Conservation (phyloP, 1,140 invertebrate species). For the Stegodyphus mimosarum region DNA sequence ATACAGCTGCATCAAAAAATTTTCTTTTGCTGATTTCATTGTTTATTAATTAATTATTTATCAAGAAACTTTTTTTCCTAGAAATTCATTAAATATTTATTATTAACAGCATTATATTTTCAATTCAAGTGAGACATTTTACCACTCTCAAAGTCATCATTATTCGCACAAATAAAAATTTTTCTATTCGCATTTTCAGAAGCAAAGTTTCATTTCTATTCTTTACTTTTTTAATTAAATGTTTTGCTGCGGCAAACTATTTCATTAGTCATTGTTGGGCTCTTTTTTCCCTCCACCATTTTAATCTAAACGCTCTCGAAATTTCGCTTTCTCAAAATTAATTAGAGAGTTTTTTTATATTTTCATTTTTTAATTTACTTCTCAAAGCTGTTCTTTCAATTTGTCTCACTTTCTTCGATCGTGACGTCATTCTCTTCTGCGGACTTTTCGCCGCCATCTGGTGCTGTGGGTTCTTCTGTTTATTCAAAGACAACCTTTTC, state of each 20-base stretch:
- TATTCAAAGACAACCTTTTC: no score
- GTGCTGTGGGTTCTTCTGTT: no score
- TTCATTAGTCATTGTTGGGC: constrained; percentile 38
- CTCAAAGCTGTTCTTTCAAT: not conserved
- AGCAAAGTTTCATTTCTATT: not conserved
- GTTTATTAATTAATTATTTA: no score
- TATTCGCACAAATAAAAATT: no score
- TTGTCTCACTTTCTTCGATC: not conserved
- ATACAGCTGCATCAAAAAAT: no score
- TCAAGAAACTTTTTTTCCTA: no score
- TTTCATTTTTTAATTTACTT: no score
- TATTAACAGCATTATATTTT: constrained; percentile 17
- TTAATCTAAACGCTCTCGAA: constrained; percentile 23
- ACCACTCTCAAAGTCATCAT: no score
- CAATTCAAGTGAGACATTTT: not conserved
- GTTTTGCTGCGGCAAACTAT: constrained; percentile 5
- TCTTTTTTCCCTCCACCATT: not conserved
- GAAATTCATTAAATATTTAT: constrained; percentile 39
- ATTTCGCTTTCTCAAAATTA: constrained; percentile 39
- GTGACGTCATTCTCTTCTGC: no score
- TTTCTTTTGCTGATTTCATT: no score
- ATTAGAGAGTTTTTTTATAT: constrained; percentile 15
- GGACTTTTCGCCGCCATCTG: no score
- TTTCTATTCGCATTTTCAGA: no score
- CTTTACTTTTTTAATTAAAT: constrained; percentile 31